Conservation (phyloP, 2,888 invertebrate species). For the Choreutis nemorana region DNA sequence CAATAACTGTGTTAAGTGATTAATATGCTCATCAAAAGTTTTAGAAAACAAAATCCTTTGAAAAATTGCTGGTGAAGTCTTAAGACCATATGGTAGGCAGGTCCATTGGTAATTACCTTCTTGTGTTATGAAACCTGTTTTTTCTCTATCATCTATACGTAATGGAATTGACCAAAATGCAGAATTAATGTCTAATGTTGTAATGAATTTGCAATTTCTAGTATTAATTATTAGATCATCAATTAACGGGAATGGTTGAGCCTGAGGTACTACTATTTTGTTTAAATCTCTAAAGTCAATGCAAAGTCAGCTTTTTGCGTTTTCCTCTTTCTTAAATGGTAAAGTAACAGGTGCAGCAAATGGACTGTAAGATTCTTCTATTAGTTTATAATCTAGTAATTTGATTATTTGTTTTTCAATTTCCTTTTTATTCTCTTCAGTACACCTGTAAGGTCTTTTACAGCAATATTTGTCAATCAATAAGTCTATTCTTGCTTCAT, state of each 20-base stretch:
- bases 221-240: conserved; percentile 22
- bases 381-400: background rate
- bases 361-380: conserved; percentile 3
- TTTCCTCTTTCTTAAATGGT: background rate
- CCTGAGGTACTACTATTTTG: conserved; percentile 20
- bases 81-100: conserved; percentile 19
- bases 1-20: conserved; percentile 12
- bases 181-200: conserved; percentile 25
- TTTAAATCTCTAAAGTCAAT: conserved; percentile 21
- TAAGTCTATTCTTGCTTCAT: conserved; percentile 8
- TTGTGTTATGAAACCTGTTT: conserved; percentile 20
- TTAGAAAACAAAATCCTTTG: conserved; percentile 15
- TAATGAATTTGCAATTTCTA: conserved; percentile 21
- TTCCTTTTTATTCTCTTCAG: conserved; percentile 11
- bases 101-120: conserved; percentile 16
- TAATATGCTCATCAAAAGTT: conserved; percentile 13
- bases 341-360: conserved; percentile 3
- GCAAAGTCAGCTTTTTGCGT: conserved; percentile 17
- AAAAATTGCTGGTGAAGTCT: conserved; percentile 19
- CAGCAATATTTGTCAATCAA: conserved; percentile 11
- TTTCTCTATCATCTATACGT: conserved; percentile 18
- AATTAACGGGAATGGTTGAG: conserved; percentile 24
- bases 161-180: conserved; percentile 32
- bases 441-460: conserved; percentile 10
- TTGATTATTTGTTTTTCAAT: conserved; percentile 6